phyloP scores from a whole-genome alignment of 2,888 invertebrate genomes.

The Tricholauxania praeusta region DNA sequence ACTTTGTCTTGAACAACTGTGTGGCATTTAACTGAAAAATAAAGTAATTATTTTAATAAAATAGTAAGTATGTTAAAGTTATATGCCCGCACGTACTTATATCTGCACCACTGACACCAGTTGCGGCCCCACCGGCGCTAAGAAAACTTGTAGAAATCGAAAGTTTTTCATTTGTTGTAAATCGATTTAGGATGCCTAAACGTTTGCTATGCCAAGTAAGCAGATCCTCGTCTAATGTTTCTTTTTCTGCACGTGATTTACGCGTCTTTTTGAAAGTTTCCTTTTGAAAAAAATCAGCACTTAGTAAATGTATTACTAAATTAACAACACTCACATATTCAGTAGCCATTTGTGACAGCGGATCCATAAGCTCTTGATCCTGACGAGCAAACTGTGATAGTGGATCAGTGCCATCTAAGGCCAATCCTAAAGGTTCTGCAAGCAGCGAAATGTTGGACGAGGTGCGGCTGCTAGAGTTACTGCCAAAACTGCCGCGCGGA shows the following conservation, averaged over 20 bases:
- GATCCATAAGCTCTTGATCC: conserved; percentile 72
- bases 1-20: conserved; percentile 85
- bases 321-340: conserved; percentile 57
- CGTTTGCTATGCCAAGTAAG: conserved; percentile 84
- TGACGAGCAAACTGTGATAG: conserved; percentile 77
- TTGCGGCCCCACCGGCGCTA: conserved; percentile 71
- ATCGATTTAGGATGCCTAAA: conserved; percentile 85
- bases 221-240: conserved; percentile 64
- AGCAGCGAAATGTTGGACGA: conserved; percentile 70
- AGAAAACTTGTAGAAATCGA: conserved; percentile 91
- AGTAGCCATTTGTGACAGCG: conserved; percentile 74
- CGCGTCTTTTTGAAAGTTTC: conserved; percentile 57
- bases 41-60: conserved; percentile 66
- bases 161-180: conserved; percentile 93
- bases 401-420: conserved; percentile 81
- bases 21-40: conserved; percentile 81
- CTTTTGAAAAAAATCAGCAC: conserved; percentile 40
- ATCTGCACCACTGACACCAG: conserved; percentile 68
- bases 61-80: neutral
- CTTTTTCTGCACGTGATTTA: conserved; percentile 51
- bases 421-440: conserved; percentile 69
- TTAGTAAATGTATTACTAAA: neutral
- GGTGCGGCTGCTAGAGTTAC: conserved; percentile 69
- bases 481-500: conserved; percentile 61
- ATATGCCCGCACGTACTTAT: conserved; percentile 72